Evolutionary conservation across 1,140 invertebrate species (phyloP).

Genomic region (Neodiprion pinetum): DNA sequence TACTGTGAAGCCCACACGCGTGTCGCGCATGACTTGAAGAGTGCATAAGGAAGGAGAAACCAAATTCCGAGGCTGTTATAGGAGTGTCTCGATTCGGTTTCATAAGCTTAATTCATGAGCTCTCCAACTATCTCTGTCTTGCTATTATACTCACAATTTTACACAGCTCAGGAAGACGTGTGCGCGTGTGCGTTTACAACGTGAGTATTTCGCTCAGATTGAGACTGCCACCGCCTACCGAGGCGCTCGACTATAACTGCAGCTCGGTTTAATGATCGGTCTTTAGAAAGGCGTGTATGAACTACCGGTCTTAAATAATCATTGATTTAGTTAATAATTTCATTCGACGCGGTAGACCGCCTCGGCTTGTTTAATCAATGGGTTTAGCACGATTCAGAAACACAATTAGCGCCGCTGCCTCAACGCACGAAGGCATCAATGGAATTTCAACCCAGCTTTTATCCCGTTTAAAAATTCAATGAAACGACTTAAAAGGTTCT

Average conservation of each 20-base stretch:
- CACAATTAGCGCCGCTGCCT: background rate
- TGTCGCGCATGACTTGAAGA: background rate
- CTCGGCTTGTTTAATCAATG: background rate
- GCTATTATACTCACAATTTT: background rate
- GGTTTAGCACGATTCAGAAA: background rate
- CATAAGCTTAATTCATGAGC: background rate
- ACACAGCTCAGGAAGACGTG: too few relatives aligned
- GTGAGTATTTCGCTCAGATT: background rate
- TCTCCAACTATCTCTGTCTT: background rate
- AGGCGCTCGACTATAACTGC: background rate
- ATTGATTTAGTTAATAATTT: conserved; percentile 28
- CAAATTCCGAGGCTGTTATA: background rate
- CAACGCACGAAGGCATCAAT: background rate
- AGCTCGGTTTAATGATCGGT: background rate
- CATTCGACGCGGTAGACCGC: background rate
- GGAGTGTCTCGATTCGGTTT: background rate
- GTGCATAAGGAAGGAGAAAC: background rate
- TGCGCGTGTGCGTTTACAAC: background rate
- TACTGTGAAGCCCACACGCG: background rate
- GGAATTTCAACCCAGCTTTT: background rate
- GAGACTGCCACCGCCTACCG: background rate
- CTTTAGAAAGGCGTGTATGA: conserved; percentile 6
- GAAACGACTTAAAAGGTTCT: too few relatives aligned
- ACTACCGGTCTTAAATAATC: conserved; percentile 43
- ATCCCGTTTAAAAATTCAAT: too few relatives aligned